Conservation (phyloP, 2,113 vertebrate species). For the Trematocara variabile region DNA sequence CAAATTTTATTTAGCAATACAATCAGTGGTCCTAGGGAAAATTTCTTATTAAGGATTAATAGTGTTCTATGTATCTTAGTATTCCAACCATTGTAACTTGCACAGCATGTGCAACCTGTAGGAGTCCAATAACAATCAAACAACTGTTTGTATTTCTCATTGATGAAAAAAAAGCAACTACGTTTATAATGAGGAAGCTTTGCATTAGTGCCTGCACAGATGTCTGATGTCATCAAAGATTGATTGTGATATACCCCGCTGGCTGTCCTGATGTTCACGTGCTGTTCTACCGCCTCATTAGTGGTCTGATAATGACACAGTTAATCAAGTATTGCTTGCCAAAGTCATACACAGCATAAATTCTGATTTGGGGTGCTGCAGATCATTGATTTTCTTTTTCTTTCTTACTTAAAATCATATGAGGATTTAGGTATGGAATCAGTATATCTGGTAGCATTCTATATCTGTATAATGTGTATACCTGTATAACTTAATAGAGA, state of each 20-base stretch:
- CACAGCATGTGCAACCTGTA: slow-evolving; percentile 45
- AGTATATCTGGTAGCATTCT: not conserved
- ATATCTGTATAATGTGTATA: not conserved
- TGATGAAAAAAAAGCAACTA: slow-evolving; percentile 26
- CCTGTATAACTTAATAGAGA: not conserved
- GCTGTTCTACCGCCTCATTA: slow-evolving; percentile 32
- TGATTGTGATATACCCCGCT: slow-evolving; percentile 51
- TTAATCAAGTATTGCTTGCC: slow-evolving; percentile 19
- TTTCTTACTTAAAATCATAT: not conserved
- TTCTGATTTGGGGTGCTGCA: not conserved
- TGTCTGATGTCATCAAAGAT: slow-evolving; percentile 58
- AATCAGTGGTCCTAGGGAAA: not conserved
- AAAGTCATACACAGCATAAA: not conserved
- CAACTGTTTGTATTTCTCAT: slow-evolving; percentile 54
- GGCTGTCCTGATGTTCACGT: slow-evolving; percentile 49
- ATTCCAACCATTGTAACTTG: not conserved
- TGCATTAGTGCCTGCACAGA: slow-evolving; percentile 39
- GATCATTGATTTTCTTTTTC: not conserved
- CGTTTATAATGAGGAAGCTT: slow-evolving; percentile 37
- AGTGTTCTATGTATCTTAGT: not conserved
- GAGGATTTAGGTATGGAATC: not conserved
- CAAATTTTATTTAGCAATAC: not conserved
- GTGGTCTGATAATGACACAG: slow-evolving; percentile 25
- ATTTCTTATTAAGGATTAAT: not conserved
- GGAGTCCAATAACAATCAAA: slow-evolving; percentile 61